phyloP scores from a whole-genome alignment of 1,140 invertebrate species.

The Dendroctonus ponderosae region DNA sequence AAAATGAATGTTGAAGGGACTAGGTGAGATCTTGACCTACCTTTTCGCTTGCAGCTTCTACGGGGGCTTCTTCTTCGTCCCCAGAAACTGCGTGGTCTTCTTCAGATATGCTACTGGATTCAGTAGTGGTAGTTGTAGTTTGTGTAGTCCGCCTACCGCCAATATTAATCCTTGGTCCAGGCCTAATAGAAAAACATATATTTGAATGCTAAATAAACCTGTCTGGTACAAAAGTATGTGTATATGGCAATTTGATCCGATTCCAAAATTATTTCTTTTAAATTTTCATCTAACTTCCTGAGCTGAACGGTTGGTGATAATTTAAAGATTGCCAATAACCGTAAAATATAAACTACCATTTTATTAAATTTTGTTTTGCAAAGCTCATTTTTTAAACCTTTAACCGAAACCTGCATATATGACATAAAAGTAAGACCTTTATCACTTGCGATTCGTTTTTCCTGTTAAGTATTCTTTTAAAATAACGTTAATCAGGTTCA shows the following conservation, averaged over 20 bases:
- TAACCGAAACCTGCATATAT: too few species aligned
- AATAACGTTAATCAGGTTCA: background rate
- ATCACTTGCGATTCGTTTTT: too few species aligned
- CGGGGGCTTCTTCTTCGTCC: constrained; percentile 54
- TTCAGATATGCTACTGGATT: constrained; percentile 49
- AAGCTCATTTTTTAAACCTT: too few species aligned
- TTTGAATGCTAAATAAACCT: background rate
- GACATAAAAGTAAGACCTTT: too few species aligned
- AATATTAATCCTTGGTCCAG: constrained; percentile 59
- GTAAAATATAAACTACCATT: too few species aligned
- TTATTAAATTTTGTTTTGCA: too few species aligned
- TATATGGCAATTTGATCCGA: too few species aligned
- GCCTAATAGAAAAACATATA: constrained; percentile 42
- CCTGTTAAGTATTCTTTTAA: background rate
- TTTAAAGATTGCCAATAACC: too few species aligned
- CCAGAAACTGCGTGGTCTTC: constrained; percentile 42
- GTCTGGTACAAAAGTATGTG: background rate
- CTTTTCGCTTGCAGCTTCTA: constrained; percentile 51
- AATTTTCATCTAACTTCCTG: too few species aligned
- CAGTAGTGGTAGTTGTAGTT: constrained; percentile 52
- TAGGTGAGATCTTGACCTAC: constrained; percentile 1
- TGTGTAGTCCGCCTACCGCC: constrained; percentile 53
- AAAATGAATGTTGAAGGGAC: too few species aligned
- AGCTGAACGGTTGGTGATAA: too few species aligned
- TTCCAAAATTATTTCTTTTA: too few species aligned